Evolutionary conservation across 1,140 invertebrate species (phyloP), one percentile per base, ranked within the genome.

Genomic region (Mycetomoellerius zeteki): DNA sequence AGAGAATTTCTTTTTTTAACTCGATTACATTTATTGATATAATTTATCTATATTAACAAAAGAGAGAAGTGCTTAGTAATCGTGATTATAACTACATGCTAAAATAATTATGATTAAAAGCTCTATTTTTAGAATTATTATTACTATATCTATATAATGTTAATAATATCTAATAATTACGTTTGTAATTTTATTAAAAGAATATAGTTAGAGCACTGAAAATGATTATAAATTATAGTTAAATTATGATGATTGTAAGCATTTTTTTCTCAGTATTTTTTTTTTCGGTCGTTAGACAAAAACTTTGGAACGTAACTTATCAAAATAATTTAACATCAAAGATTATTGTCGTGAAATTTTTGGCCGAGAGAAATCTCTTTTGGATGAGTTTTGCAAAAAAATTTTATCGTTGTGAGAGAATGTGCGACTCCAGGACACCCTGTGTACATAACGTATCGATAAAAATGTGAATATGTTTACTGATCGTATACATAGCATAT

Each of bases 381-480:
- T 24, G 21, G 58, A 21, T 16, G 5, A n/a, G 1, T 43, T 62
- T 43, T 56, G 16, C n/a, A 14, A 60, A n/a, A 73, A 73, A 75
- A 84, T 19, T 27, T n/a, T 19, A 24, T 60, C 24, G 54, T 58
- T 10, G 14, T 5, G 16, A 60, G 19, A 78, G 58, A 78, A 65
- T 37, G n/a, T 14, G 24, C 54, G 37, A 52, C 21, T 73, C 7
- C 2, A 24, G 21, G 19, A 47, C 69, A 75, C 54, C 54, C 33
- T 21, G 27, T 84, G 37, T 84, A 75, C 19, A 73, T 47, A 60
- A 84, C 24, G 27, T 75, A 84, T 84, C 80, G 69, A 84, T 84
- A 84, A 84, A 84, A 84, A 84, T 62, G 69, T 60, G 80, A 84
- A 80, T 81, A 73, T 86, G 67, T 87, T 86, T 86, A 75, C 50